Evolutionary conservation across 2,797 vertebrate species (phyloP).

Genomic region (Gymnodraco acuticeps): DNA sequence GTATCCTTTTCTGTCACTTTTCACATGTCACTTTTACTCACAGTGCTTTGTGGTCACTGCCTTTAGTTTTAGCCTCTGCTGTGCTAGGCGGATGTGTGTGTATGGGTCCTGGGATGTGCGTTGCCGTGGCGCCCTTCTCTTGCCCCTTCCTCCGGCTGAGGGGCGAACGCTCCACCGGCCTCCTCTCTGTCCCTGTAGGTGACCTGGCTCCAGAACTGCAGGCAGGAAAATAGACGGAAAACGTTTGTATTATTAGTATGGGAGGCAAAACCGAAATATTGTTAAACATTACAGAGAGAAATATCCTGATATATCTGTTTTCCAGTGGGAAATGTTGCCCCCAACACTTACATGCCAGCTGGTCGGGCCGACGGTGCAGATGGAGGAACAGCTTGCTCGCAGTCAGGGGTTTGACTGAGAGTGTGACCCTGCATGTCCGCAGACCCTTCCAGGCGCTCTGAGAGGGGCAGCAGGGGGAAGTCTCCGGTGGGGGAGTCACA

Average conservation of each 20-base stretch:
- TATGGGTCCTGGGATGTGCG: conserved; percentile 84
- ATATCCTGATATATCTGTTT: background rate
- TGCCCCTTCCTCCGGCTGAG: conserved; percentile 87
- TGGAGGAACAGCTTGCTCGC: conserved; percentile 83
- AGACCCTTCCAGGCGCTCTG: conserved; percentile 85
- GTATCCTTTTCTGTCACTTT: too few relatives aligned
- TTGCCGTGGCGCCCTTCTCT: conserved; percentile 80
- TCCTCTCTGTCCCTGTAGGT: conserved; percentile 87
- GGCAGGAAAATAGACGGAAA: background rate
- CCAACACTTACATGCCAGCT: conserved; percentile 88
- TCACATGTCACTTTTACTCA: conserved; percentile 35
- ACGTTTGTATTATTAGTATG: too few relatives aligned
- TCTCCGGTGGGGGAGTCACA: conserved; percentile 86
- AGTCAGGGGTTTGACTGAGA: conserved; percentile 83
- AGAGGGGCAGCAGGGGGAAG: conserved; percentile 81
- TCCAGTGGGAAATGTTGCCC: background rate
- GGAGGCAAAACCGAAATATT: background rate
- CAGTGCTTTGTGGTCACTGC: conserved; percentile 62
- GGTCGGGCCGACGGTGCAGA: conserved; percentile 87
- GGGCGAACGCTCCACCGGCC: conserved; percentile 90
- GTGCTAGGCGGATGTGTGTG: conserved; percentile 13
- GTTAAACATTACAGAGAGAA: background rate
- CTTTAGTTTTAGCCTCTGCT: conserved; percentile 61
- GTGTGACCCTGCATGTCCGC: conserved; percentile 75
- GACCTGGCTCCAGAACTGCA: conserved; percentile 86